phyloP scores from a whole-genome alignment of 2,888 invertebrate species.

The Cryptocheilus praepositus region DNA sequence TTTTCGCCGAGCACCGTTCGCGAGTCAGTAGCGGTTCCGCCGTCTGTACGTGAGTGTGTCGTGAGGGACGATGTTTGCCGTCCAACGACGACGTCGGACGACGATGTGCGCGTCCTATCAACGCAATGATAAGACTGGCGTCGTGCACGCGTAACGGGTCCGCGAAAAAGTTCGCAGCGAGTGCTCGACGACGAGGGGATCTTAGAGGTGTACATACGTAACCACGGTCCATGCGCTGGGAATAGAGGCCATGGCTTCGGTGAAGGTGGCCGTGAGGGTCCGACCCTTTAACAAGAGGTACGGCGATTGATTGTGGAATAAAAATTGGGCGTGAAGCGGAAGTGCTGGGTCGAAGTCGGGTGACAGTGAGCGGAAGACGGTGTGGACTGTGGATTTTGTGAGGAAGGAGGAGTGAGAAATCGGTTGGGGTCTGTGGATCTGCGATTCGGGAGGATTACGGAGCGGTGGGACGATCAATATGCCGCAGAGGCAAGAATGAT shows the following conservation, averaged over 20 bases:
- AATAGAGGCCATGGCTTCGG: conserved; percentile 84
- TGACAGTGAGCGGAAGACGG: no score
- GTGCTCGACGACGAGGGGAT: conserved; percentile 14
- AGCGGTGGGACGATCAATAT: no score
- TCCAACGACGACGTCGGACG: conserved; percentile 28
- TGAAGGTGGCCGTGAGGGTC: conserved; percentile 93
- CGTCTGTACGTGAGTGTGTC: conserved; percentile 38
- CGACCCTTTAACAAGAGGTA: conserved; percentile 93
- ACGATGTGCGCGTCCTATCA: conserved; percentile 29
- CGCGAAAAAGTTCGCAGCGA: background rate
- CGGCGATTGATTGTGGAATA: no score
- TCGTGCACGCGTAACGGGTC: conserved; percentile 4
- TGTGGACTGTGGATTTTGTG: no score
- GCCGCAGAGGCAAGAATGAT: no score
- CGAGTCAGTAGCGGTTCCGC: conserved; percentile 43
- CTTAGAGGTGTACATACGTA: conserved; percentile 3
- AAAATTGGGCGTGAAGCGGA: no score
- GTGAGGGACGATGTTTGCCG: conserved; percentile 42
- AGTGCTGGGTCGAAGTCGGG: no score
- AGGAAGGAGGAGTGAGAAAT: no score
- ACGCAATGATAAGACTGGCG: conserved; percentile 8
- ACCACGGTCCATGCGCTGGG: conserved; percentile 58
- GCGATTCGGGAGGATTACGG: no score
- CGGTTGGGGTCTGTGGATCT: no score
- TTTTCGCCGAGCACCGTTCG: conserved; percentile 35